Conservation (phyloP, 2,797 vertebrate species). For the Anniella stebbinsi region DNA sequence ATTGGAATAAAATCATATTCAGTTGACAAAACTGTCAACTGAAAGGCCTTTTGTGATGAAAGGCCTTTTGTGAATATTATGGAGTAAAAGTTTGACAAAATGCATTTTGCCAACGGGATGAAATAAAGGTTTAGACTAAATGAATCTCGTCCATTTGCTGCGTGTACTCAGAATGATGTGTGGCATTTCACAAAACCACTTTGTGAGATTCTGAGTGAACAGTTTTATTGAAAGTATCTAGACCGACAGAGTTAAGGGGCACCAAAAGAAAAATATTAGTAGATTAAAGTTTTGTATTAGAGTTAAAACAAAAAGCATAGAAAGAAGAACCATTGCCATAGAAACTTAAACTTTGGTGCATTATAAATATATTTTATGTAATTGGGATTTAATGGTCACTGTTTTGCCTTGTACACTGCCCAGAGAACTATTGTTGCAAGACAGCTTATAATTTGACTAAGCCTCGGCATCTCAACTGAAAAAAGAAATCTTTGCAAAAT, state of each 20-base stretch:
- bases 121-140: slow-evolving; percentile 68
- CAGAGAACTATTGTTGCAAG: too few species aligned
- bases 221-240: slow-evolving; percentile 43
- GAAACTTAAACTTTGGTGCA: not conserved
- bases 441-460: not conserved
- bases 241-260: slow-evolving; percentile 49
- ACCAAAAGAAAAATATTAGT: not conserved
- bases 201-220: slow-evolving; percentile 54
- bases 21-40: slow-evolving; percentile 72
- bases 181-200: slow-evolving; percentile 53
- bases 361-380: not conserved
- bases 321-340: not conserved
- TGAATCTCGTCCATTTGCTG: slow-evolving; percentile 60
- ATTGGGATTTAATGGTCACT: not conserved
- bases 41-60: too few species aligned
- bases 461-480: not conserved
- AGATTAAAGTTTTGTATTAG: slow-evolving; percentile 7
- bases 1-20: slow-evolving; percentile 73
- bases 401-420: not conserved
- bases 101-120: slow-evolving; percentile 47
- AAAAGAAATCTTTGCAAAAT: not conserved
- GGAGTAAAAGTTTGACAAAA: slow-evolving; percentile 65
- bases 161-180: slow-evolving; percentile 46
- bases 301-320: not conserved
- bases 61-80: slow-evolving; percentile 51